Evolutionary conservation across 2,113 vertebrate species (phyloP).

Genomic region (Morone chrysops): DNA sequence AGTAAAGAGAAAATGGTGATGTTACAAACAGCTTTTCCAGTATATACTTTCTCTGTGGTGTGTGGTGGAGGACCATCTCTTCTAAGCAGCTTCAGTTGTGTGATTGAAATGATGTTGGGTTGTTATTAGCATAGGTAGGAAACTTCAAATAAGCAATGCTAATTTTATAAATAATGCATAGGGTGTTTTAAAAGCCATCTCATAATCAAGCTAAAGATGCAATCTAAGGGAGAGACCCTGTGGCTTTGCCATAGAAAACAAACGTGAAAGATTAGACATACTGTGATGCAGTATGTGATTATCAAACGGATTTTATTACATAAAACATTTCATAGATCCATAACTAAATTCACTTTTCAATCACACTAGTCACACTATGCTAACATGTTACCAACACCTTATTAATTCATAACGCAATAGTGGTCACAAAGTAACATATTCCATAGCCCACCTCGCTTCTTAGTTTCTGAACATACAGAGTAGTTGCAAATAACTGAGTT

Average conservation of each 20-base stretch:
- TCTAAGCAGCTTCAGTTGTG: constrained; percentile 6
- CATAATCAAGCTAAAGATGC: constrained; percentile 61
- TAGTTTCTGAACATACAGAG: background rate
- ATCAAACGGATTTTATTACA: constrained; percentile 28
- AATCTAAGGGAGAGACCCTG: constrained; percentile 14
- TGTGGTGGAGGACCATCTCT: background rate
- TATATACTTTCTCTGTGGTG: constrained; percentile 1
- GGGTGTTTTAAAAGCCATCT: constrained; percentile 30
- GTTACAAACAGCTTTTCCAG: background rate
- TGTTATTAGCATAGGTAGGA: constrained; percentile 37
- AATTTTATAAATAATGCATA: constrained; percentile 74
- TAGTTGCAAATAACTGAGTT: background rate
- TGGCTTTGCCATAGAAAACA: constrained; percentile 20
- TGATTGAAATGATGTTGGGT: constrained; percentile 33
- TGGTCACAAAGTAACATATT: background rate
- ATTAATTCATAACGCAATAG: constrained; percentile 27
- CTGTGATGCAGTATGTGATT: constrained; percentile 40
- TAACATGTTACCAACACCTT: constrained; percentile 18
- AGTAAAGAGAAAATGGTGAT: background rate
- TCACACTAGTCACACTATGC: constrained; percentile 8
- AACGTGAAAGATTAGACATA: constrained; percentile 24
- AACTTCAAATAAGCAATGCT: constrained; percentile 37
- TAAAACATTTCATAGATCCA: constrained; percentile 25
- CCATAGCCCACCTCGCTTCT: background rate
- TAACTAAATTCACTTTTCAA: constrained; percentile 40